These are phyloP conservation scores for Drosophila littoralis DNA, from an alignment of 1,140 invertebrate genomes.

Conservation along the genomic window DNA sequence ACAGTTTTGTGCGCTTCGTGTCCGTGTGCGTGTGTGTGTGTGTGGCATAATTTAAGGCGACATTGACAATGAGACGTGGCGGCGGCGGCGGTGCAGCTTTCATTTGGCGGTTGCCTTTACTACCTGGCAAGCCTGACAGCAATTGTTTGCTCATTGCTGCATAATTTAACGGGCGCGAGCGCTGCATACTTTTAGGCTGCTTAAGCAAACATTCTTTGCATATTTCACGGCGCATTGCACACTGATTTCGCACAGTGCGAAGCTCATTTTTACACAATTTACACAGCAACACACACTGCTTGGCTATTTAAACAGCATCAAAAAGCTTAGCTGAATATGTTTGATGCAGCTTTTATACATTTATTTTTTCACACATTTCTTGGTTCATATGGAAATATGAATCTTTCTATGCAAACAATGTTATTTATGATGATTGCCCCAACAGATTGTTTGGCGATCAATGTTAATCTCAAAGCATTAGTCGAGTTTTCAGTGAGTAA, in stretches of 20 bases:
- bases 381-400: no score
- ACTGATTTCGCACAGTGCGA: slow-evolving; percentile 52
- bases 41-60: slow-evolving; percentile 78
- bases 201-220: slow-evolving; percentile 76
- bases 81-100: slow-evolving; percentile 2
- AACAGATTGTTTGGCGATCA: no score
- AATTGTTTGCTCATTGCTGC: slow-evolving; percentile 79
- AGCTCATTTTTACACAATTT: slow-evolving; percentile 18
- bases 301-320: no score
- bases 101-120: slow-evolving; percentile 27
- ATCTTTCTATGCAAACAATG: no score
- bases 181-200: slow-evolving; percentile 65
- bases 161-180: slow-evolving; percentile 63
- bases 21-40: slow-evolving; percentile 17
- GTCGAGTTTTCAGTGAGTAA: no score
- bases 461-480: no score
- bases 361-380: no score
- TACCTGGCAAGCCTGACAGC: slow-evolving; percentile 60
- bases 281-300: neutral
- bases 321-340: neutral
- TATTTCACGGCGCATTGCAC: slow-evolving; percentile 79
- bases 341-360: neutral
- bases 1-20: slow-evolving; percentile 24
- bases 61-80: slow-evolving; percentile 73
- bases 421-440: no score